phyloP scores from a whole-genome alignment of 2,797 vertebrate species.

The Argyrosomus regius region DNA sequence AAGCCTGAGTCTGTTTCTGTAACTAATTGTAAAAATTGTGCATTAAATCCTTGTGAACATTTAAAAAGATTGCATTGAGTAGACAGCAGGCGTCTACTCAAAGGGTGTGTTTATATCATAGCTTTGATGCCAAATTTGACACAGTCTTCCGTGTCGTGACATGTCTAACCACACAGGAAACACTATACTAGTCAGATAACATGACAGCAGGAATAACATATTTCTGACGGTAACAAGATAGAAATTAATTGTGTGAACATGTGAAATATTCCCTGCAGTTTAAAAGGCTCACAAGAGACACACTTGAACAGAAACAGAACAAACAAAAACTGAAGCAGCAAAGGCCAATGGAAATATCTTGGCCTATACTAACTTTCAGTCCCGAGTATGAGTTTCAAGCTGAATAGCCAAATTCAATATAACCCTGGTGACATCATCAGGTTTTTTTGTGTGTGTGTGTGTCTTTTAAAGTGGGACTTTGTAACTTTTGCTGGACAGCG shows the following conservation, averaged over 20 bases:
- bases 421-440: too few relatives aligned
- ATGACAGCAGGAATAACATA: neutral
- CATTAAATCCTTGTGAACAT: neutral
- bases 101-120: conserved; percentile 9
- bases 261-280: neutral
- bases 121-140: conserved; percentile 12
- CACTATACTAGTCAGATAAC: neutral
- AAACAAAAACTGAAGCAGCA: neutral
- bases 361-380: neutral
- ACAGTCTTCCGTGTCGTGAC: too few relatives aligned
- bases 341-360: neutral
- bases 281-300: neutral
- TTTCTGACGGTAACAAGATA: neutral
- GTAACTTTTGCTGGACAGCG: too few relatives aligned
- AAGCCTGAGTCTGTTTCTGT: neutral
- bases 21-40: neutral
- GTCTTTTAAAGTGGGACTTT: too few relatives aligned
- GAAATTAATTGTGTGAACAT: neutral
- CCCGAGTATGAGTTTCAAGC: neutral
- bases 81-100: neutral
- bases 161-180: conserved; percentile 8
- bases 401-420: neutral
- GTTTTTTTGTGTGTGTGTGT: too few relatives aligned
- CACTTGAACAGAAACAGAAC: neutral
- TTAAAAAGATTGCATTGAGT: neutral